These are phyloP conservation scores for Tragelaphus strepsiceros DNA, from an alignment of 2,113 vertebrate genomes.

Conservation along the genomic window DNA sequence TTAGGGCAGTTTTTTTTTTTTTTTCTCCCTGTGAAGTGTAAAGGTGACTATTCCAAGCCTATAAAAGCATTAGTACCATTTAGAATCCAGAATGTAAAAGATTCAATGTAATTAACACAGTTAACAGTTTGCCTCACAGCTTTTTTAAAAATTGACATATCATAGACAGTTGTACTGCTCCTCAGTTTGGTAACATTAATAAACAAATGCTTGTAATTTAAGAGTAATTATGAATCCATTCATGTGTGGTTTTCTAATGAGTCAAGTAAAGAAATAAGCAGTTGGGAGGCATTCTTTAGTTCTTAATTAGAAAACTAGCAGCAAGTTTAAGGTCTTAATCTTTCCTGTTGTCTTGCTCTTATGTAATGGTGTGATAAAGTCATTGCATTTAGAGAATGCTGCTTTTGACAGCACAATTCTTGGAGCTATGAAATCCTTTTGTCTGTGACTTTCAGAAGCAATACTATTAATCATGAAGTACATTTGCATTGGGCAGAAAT, in stretches of 20 bases:
- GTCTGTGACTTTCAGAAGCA: not conserved
- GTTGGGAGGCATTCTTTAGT: constrained; percentile 52
- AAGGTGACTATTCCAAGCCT: constrained; percentile 3
- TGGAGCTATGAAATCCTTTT: not conserved
- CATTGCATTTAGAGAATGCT: not conserved
- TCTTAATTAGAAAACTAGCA: constrained; percentile 53
- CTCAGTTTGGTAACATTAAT: constrained; percentile 66
- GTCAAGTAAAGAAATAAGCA: constrained; percentile 60
- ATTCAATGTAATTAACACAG: constrained; percentile 42
- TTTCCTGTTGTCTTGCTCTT: not conserved
- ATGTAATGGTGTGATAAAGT: not conserved
- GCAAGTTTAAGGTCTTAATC: constrained; percentile 17
- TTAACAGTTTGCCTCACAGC: constrained; percentile 49
- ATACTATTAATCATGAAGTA: not conserved
- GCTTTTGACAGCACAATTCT: not conserved
- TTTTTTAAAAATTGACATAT: constrained; percentile 45
- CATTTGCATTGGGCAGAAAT: not conserved
- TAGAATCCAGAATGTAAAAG: constrained; percentile 38
- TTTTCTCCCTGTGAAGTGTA: not conserved
- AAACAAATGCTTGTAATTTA: constrained; percentile 69
- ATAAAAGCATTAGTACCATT: not conserved
- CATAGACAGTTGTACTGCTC: constrained; percentile 35
- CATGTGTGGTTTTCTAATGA: constrained; percentile 72
- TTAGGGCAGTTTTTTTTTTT: constrained; percentile 1
- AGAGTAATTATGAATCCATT: constrained; percentile 61